These are phyloP conservation scores for Hozukius guyotensis DNA, from an alignment of 2,797 vertebrate species.

Conservation along the genomic window DNA sequence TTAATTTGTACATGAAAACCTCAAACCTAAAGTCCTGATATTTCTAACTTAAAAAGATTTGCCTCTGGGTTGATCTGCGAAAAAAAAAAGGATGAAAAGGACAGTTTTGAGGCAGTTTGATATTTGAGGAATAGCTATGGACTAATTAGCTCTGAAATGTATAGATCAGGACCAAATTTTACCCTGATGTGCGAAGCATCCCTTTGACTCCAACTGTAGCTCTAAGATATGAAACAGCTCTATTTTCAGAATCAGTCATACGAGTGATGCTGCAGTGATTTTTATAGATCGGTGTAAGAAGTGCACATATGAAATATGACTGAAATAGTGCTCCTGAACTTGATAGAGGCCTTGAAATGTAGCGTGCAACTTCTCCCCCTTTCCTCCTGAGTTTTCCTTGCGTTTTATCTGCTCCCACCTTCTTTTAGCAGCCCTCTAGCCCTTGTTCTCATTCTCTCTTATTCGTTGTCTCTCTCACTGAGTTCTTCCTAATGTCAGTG, in stretches of 20 bases:
- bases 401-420: neutral
- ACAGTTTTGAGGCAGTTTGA: neutral
- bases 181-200: neutral
- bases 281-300: constrained; percentile 24
- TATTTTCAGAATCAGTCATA: constrained; percentile 27
- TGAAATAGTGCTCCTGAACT: constrained; percentile 23
- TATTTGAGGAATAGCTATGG: neutral
- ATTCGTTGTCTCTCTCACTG: neutral
- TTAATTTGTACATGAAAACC: neutral
- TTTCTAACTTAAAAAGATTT: constrained; percentile 1
- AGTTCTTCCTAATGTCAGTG: constrained; percentile 1
- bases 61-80: neutral
- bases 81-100: neutral
- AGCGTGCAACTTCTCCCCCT: neutral
- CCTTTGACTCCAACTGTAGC: constrained; percentile 1
- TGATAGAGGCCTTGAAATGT: constrained; percentile 20
- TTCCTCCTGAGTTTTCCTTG: neutral
- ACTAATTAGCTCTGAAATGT: constrained; percentile 27
- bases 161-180: neutral
- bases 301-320: constrained; percentile 33
- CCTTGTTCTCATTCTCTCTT: neutral
- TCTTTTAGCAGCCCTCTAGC: neutral
- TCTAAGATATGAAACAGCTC: constrained; percentile 3
- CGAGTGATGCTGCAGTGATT: constrained; percentile 11
- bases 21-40: neutral